Percentiles rank a stretch among this genome's conserved stretches.
phyloP scores from a whole-genome alignment of 2,797 vertebrate genomes.

The Falco peregrinus region DNA sequence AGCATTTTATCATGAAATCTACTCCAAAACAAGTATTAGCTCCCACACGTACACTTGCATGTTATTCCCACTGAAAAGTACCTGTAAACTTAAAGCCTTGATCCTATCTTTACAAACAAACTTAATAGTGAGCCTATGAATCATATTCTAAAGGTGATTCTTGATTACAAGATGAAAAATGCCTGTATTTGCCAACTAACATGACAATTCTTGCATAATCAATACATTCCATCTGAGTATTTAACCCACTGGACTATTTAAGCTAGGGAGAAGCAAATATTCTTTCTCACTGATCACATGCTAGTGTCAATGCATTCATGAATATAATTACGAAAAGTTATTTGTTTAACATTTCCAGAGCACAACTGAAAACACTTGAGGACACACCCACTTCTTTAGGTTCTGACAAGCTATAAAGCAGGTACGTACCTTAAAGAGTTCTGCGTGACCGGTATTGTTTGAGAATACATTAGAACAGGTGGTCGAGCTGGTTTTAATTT shows the following conservation, averaged over 20 bases:
- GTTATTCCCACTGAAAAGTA: background rate
- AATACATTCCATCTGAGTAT: background rate
- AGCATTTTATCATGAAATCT: background rate
- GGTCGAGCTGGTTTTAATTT: background rate
- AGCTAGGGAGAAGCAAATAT: background rate
- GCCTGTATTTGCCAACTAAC: background rate
- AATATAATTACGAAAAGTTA: background rate
- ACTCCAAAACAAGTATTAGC: background rate
- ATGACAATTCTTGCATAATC: background rate
- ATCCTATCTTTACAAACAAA: conserved; percentile 26
- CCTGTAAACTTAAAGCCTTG: background rate
- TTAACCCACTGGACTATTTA: background rate
- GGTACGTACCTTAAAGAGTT: accelerated
- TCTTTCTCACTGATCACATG: background rate
- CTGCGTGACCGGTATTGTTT: background rate
- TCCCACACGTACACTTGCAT: background rate
- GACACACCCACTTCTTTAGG: background rate
- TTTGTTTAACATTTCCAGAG: background rate
- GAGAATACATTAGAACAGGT: background rate
- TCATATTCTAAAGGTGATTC: background rate
- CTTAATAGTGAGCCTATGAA: background rate
- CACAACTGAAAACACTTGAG: background rate
- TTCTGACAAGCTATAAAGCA: background rate
- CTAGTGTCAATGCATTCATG: background rate
- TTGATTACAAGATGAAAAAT: conserved; percentile 2